Base-by-base conservation (phyloP, 53 echinoderm and acorn worm species). In the Glandiceps talaboti region DNA sequence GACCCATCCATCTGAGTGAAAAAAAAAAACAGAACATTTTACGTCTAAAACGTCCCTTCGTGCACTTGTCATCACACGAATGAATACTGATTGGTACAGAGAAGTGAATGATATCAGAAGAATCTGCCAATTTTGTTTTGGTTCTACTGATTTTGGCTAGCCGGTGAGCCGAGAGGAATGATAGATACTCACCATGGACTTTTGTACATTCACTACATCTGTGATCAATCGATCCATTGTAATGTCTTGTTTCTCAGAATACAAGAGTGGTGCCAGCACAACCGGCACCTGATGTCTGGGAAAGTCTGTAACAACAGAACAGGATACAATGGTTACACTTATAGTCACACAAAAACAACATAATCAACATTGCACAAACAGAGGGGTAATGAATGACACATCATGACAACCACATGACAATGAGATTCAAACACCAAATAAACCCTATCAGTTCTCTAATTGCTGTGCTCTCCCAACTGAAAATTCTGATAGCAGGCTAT, bases 241-340 rank as follows among this genome's bases (percentile, higher is more conserved):
- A 82, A 93, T 90, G 82, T 95, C 95, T 79, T 95, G 92, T 75
- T 90, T 88, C 73, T 90, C 92, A 85, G 88, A 83, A 86, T 92
- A 95, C 81, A 95, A 84, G 85, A 89, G 76, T 74, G 95, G 92
- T 32, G 88, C 87, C 73, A 95, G 78, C 26, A 95, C 92, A 77
- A 95, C 95, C 30, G 95, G 95, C 29, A 95, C 92, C 77, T 88
- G 92, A 79, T 95, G 90, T 20, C 83, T 86, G 73, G 92, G 95
- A 82, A 95, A 95, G 77, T 95, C 95, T 95, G 87, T 33, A 81
- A 30, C 28, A 74, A 74, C 14, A 73, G 14, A 25, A 45, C 64
- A 45, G 64, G 64, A 12, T 45, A 45, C 64, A 45, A n/a, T n/a
- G n/a, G n/a, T n/a, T n/a, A n/a, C n/a, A n/a, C n/a, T n/a, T n/a